phyloP scores from a whole-genome alignment of 37 sponge, comb jelly and placozoan species.

The Crambe crambe region DNA sequence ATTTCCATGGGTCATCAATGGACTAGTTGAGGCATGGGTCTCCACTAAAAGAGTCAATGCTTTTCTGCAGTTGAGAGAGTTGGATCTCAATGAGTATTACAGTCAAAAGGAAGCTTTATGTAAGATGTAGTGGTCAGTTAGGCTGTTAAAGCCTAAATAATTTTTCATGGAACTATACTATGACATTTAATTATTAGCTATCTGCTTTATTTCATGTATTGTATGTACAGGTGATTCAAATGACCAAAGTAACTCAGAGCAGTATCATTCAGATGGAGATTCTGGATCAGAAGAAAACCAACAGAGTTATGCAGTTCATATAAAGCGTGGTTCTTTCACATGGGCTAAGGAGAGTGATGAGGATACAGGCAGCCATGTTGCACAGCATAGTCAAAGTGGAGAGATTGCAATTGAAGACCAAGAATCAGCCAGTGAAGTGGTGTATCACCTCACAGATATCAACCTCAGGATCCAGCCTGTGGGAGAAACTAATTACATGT shows the following conservation, averaged over 20 bases:
- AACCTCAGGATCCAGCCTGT: slow-evolving; percentile 36
- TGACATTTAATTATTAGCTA: background rate
- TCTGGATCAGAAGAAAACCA: background rate
- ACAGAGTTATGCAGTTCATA: slow-evolving; percentile 9
- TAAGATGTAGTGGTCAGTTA: no score
- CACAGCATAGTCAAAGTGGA: background rate
- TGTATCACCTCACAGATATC: slow-evolving; percentile 31
- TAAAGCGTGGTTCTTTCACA: slow-evolving; percentile 57
- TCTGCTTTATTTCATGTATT: background rate
- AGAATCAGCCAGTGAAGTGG: background rate
- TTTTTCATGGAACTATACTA: no score
- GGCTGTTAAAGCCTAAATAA: no score
- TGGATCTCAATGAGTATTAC: slow-evolving; percentile 61
- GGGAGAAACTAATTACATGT: background rate
- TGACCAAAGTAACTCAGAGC: no score
- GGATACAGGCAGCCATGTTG: background rate
- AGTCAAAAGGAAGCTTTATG: background rate
- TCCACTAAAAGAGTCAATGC: slow-evolving; percentile 85
- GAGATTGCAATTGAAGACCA: background rate
- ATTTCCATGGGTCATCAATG: slow-evolving; percentile 98
- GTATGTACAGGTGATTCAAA: no score
- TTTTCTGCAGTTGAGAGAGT: slow-evolving; percentile 75
- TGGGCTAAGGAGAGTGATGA: slow-evolving; percentile 36
- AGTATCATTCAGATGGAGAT: background rate
- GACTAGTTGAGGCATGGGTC: slow-evolving; percentile 95